Evolutionary conservation across 2,113 vertebrate genomes (phyloP), one percentile per base, ranked within the genome.

Genomic region (Ageneiosus marmoratus): DNA sequence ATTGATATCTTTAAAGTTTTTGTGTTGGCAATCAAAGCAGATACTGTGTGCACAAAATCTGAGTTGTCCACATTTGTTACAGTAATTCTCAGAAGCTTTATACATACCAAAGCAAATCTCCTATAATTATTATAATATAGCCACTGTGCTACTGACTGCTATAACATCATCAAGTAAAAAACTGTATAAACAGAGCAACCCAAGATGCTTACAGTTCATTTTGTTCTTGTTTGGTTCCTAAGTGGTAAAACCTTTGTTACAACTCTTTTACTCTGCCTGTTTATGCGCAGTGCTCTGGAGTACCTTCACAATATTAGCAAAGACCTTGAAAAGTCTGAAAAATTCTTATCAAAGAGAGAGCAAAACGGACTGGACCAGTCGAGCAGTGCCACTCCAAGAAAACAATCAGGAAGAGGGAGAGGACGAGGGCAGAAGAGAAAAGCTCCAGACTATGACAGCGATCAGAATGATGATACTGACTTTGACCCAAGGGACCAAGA

Each of bases 241-340:
- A 13, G 3, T 29, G 12, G n/a, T 60, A 60, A 60, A 60, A 60
- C 60, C 2, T 67, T 3, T 27, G 6, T 34, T 46, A 11, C 15
- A 18, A 60, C 4, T 32, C 8, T n/a, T 27, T 27, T 62, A 10
- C 62, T 72, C 1, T 55, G 16, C 48, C 34, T 50, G 6, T 76
- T 37, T 5, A 82, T 69, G 22, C 76, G 8, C 83, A 99, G 98
- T 90, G 98, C 98, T 1, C 87, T 98, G 91, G 94, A 95, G 79
- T 98, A 98, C 91, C 95, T 99, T 81, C 96, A 96, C 34, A 91
- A 91, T 84, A 89, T 99, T 90, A 96, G 94, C 0, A 94, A 96
- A 86, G 95, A 97, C 73, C 85, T 96, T 65, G 84, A 89, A 0
- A 89, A 91, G 0, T 32, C 88, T 16, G 77, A 81, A 20, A 92